phyloP scores from a whole-genome alignment of 2,888 invertebrate genomes.

The Caradrina clavipalpis region DNA sequence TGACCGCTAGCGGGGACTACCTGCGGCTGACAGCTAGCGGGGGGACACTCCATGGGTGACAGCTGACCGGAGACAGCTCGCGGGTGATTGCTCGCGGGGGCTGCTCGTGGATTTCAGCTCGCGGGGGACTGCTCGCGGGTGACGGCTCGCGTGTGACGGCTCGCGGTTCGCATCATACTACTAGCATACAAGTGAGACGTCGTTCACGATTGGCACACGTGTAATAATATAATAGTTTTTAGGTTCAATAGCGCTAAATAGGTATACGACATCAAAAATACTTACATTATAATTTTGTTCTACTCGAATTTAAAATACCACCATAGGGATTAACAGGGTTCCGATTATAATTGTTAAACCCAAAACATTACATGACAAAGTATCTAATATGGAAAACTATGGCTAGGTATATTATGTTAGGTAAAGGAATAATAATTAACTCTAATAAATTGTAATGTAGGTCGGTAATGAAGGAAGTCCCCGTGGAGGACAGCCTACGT shows the following conservation, averaged over 20 bases:
- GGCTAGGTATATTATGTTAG: too few relatives aligned
- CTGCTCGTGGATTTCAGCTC: too few relatives aligned
- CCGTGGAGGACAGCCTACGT: too few relatives aligned
- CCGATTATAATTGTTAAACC: conserved; percentile 9
- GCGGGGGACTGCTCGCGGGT: neutral
- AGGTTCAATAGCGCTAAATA: conserved; percentile 42
- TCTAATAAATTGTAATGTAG: too few relatives aligned
- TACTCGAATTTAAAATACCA: conserved; percentile 42
- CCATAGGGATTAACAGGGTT: conserved; percentile 31
- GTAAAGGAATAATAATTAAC: too few relatives aligned
- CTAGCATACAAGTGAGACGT: conserved; percentile 9
- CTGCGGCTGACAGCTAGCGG: too few relatives aligned
- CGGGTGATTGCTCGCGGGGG: too few relatives aligned
- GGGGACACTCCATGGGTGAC: too few relatives aligned
- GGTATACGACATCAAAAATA: conserved; percentile 72
- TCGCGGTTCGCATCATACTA: neutral
- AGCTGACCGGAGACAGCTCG: too few relatives aligned
- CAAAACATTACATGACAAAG: conserved; percentile 24
- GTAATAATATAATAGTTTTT: conserved; percentile 12
- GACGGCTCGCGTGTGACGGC: neutral
- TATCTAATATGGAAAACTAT: neutral
- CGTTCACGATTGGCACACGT: conserved; percentile 53
- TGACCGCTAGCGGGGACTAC: too few relatives aligned
- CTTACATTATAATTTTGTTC: conserved; percentile 62
- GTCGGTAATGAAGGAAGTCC: too few relatives aligned